These are phyloP conservation scores for Sibirionetta formosa DNA, from an alignment of 2,797 vertebrate species.

Conservation along the genomic window DNA sequence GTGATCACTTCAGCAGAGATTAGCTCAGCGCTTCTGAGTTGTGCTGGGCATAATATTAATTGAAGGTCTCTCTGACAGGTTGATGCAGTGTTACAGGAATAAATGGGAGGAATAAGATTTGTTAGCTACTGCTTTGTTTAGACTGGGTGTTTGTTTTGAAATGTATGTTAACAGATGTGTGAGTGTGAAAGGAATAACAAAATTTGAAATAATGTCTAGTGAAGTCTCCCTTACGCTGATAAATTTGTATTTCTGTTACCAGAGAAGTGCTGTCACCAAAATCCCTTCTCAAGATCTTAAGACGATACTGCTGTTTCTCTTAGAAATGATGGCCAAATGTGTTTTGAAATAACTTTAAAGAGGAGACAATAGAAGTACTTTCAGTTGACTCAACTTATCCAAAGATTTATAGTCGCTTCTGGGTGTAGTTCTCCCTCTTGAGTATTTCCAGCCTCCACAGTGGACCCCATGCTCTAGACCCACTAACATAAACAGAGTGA, in stretches of 20 bases:
- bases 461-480: background rate
- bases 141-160: background rate
- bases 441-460: background rate
- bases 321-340: background rate
- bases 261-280: background rate
- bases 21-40: background rate
- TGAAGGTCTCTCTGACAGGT: background rate
- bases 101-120: background rate
- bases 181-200: background rate
- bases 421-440: background rate
- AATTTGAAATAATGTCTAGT: background rate
- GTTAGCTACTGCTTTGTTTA: background rate
- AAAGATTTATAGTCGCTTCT: background rate
- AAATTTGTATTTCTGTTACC: background rate
- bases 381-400: background rate
- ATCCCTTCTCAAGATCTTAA: background rate
- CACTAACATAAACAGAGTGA: background rate
- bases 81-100: background rate
- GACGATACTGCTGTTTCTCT: background rate
- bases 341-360: background rate
- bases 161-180: background rate
- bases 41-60: background rate
- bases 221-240: background rate
- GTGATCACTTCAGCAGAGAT: background rate
- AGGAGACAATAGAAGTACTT: background rate